Percentiles rank a stretch among this genome's conserved stretches.
Evolutionary conservation across 2,113 vertebrate genomes (phyloP).

Genomic region (Menura novaehollandiae): DNA sequence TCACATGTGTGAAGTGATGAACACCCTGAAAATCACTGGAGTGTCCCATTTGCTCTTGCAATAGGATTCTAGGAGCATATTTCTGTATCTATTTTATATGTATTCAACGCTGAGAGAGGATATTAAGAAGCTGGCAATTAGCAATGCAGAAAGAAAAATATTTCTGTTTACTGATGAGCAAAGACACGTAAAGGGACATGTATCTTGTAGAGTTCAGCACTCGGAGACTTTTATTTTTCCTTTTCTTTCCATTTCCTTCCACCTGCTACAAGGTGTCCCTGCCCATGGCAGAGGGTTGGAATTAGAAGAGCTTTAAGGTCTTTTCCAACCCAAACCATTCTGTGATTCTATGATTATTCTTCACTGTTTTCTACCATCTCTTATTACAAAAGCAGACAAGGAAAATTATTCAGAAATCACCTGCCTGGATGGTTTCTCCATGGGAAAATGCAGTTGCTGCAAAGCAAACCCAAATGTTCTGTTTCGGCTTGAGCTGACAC

Average conservation of each 20-base stretch:
- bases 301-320: background rate
- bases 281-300: background rate
- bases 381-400: background rate
- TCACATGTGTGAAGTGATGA: accelerated
- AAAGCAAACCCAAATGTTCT: background rate
- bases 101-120: background rate
- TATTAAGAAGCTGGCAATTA: background rate
- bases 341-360: background rate
- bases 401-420: background rate
- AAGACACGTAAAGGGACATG: background rate
- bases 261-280: background rate
- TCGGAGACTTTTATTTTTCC: background rate
- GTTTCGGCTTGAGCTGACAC: accelerated
- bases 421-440: background rate
- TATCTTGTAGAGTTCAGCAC: background rate
- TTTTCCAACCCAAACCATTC: background rate
- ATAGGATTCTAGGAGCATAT: background rate
- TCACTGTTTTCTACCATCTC: background rate
- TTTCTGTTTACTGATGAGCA: background rate
- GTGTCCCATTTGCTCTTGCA: background rate
- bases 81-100: background rate
- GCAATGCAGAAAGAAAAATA: background rate
- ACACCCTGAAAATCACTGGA: background rate
- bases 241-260: background rate
- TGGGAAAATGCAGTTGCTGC: background rate